These are phyloP conservation scores for Oncorhynchus clarkii DNA, from an alignment of 2,113 vertebrate genomes.

Conservation along the genomic window DNA sequence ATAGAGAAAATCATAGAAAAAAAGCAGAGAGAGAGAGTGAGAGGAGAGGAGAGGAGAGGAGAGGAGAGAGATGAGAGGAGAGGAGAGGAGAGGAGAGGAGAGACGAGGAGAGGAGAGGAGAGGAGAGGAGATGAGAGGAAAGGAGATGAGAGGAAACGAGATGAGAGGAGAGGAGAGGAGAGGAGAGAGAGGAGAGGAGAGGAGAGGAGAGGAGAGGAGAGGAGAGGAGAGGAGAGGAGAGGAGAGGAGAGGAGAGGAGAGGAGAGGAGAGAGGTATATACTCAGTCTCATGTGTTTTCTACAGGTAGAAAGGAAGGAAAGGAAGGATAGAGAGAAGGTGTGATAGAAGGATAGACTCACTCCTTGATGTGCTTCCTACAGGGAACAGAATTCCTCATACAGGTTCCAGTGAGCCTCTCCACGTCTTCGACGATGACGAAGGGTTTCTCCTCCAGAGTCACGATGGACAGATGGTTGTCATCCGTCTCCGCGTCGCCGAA, in stretches of 20 bases:
- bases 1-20: no score
- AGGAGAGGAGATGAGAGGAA: no score
- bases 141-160: neutral
- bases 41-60: no score
- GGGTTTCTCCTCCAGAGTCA: constrained; percentile 96
- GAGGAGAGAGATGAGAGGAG: no score
- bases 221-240: no score
- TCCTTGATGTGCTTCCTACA: constrained; percentile 94
- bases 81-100: no score
- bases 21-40: no score
- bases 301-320: neutral
- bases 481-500: constrained; percentile 88
- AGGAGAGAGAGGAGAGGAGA: no score
- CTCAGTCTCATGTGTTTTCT: neutral
- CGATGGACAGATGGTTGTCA: constrained; percentile 94
- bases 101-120: no score
- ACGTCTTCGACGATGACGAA: constrained; percentile 97
- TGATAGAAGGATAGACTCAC: constrained; percentile 70
- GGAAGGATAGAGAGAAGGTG: neutral
- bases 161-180: neutral
- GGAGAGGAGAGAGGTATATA: neutral
- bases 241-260: no score
- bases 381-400: constrained; percentile 94
- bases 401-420: constrained; percentile 91
- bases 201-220: no score